Evolutionary conservation across 30 jellyfish, hydroid and myxozoan genomes (phyloP), one percentile per base, ranked within the genome.

Genomic region (Nemopilema nomurai): DNA sequence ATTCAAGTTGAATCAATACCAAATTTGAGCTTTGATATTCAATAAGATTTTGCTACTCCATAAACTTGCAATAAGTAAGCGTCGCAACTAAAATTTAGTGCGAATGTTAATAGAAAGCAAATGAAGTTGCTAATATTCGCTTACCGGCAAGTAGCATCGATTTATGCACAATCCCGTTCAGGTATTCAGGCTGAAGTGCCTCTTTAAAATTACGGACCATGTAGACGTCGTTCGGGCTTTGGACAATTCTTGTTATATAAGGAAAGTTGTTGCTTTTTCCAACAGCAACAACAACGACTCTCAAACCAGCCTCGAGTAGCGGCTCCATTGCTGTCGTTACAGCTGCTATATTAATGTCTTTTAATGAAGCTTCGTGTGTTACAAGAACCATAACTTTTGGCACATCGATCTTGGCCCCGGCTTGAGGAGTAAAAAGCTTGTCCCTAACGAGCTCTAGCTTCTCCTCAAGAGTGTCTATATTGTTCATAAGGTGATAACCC

Each of bases 371-470:
- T 26, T 83, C 91, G 30, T 85, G 87, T 1, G 93, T 85, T 1
- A 85, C 53, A 8, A 85, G 83, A 21, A 85, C 70, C 0, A 85
- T 67, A 49, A 85, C 62, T 31, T 85, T 85, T 26, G 93, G 93
- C 16, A 75, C 88, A 64, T 71, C 82, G 27, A 75, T 32, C 24
- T 88, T 87, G 18, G 88, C 16, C 17, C 93, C 85, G 13, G 67
- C 78, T 24, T 49, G 52, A 18, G 87, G 87, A 7, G 84, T 74
- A 0, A 85, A 29, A 0, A 85, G 67, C 52, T 62, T 75, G 33
- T 85, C 53, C 49, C 74, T 73, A 3, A 64, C 88, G 17, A 85
- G 77, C 74, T 74, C 70, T 25, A 85, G 31, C 83, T 75, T 75
- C 53, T 85, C 83, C 0, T 66, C 88, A 24, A 85, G 41, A 1